Evolutionary conservation across 2,888 invertebrate species (phyloP).

Genomic region (Chrysolina oricalcia): DNA sequence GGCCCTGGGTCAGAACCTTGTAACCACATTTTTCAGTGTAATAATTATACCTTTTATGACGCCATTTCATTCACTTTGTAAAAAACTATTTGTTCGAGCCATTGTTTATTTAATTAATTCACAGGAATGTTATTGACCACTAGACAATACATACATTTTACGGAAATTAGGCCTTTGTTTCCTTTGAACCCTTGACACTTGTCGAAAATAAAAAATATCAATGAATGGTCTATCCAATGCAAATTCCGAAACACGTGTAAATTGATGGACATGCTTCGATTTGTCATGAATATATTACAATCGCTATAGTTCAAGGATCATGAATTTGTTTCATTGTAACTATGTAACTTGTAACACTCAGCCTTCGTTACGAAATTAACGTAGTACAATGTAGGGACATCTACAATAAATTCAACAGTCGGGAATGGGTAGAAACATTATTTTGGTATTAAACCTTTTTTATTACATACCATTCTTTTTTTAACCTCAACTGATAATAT

Average conservation of each 20-base stretch:
- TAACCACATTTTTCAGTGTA: too few relatives aligned
- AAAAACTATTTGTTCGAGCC: neutral
- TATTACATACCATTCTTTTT: too few relatives aligned
- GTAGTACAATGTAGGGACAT: neutral
- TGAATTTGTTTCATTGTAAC: neutral
- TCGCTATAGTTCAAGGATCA: neutral
- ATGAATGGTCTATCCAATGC: constrained; percentile 1
- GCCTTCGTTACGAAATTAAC: neutral
- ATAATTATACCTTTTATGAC: too few relatives aligned
- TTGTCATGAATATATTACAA: neutral
- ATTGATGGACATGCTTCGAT: neutral
- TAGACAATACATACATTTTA: neutral
- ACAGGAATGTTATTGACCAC: neutral
- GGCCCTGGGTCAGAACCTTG: too few relatives aligned
- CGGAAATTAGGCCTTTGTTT: neutral
- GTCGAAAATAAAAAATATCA: neutral
- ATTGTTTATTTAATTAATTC: neutral
- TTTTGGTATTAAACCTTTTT: too few relatives aligned
- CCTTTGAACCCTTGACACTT: neutral
- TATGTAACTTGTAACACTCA: neutral
- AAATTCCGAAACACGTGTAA: neutral
- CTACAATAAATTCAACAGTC: too few relatives aligned
- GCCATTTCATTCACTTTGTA: too few relatives aligned
- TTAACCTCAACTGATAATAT: too few relatives aligned
- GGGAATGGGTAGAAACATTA: too few relatives aligned